Evolutionary conservation across 2,888 invertebrate species (phyloP).

Genomic region (Osedax frankpressi): DNA sequence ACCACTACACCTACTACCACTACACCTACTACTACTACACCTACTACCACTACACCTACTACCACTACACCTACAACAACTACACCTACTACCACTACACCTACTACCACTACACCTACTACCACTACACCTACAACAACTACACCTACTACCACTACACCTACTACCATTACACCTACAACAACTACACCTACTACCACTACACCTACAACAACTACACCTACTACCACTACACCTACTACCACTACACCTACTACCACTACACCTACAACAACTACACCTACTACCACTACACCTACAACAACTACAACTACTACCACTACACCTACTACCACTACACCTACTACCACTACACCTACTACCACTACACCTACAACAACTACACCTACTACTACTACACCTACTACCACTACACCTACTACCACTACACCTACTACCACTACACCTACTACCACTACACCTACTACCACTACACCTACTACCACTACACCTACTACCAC

Average conservation of each 20-base stretch:
- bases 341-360: too few relatives aligned
- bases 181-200: background rate
- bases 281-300: too few relatives aligned
- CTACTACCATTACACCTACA: background rate
- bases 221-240: background rate
- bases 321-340: too few relatives aligned
- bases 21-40: background rate
- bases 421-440: too few relatives aligned
- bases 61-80: background rate
- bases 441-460: too few relatives aligned
- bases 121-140: background rate
- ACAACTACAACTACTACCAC: too few relatives aligned
- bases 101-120: background rate
- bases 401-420: too few relatives aligned
- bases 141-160: background rate
- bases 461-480: too few relatives aligned
- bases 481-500: too few relatives aligned
- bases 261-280: too few relatives aligned
- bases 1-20: background rate
- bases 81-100: background rate
- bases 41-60: background rate
- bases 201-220: background rate
- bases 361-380: too few relatives aligned
- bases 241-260: background rate
- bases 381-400: too few relatives aligned